Evolutionary conservation across 1,140 invertebrate species (phyloP).

Genomic region (Holotrichia oblita): DNA sequence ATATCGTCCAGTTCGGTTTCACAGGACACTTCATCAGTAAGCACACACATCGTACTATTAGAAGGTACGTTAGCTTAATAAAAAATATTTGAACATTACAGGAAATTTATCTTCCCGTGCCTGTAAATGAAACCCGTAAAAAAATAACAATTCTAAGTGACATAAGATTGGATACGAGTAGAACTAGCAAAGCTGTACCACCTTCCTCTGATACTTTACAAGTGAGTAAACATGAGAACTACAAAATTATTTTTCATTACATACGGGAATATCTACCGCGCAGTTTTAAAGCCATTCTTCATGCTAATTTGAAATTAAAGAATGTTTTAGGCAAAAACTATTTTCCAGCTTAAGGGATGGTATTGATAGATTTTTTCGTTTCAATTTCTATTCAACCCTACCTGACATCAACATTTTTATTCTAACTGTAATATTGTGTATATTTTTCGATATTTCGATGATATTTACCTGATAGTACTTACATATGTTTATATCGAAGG

Average conservation of each 20-base stretch:
- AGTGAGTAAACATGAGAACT: background rate
- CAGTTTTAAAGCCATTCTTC: background rate
- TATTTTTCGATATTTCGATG: background rate
- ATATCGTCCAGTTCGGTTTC: background rate
- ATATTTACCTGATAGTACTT: background rate
- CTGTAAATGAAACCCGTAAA: conserved; percentile 1
- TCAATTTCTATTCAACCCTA: no score
- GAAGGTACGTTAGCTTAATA: background rate
- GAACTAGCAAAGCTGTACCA: background rate
- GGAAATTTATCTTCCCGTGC: background rate
- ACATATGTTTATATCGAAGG: background rate
- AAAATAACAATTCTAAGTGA: conserved; percentile 14
- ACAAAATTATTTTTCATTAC: background rate
- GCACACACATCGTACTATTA: background rate
- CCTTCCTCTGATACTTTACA: background rate
- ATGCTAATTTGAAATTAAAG: no score
- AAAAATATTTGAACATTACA: background rate
- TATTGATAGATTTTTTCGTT: background rate
- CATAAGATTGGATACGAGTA: background rate
- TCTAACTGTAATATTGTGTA: no score
- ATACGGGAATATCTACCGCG: background rate
- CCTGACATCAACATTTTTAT: no score
- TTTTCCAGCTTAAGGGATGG: background rate
- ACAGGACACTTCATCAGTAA: background rate
- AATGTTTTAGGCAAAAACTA: no score